Base-by-base conservation (phyloP, 2,888 invertebrate genomes). In the Linnaemya vulpina region DNA sequence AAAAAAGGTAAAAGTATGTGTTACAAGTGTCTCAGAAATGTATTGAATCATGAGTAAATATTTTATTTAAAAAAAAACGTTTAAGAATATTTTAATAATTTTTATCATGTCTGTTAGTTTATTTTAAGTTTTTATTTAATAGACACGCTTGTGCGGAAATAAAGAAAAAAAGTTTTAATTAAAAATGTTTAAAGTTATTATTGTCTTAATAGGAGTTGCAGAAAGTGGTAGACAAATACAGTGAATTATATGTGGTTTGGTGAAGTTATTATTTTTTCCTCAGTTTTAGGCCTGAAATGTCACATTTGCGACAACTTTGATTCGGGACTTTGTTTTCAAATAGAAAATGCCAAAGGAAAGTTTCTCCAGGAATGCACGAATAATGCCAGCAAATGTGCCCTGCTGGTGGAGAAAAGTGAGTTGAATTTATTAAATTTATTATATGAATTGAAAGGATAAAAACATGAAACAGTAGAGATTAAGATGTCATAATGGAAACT, bases 281-380 rank as follows among this genome's bases (percentile, higher is more conserved):
- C 10, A 80, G 80, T 58, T 49, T 73, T 73, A 38, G 30, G 46
- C 1, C 38, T 79, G 0, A 73, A 73, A 22, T 80, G 73, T 58
- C 58, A 80, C 20, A 20, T 49, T 49, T 80, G 80, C 20, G 38
- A 73, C 2, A 80, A 73, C 8, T 49, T 40, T 1, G 55, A 67
- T 20, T 22, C 46, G 10, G 58, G 58, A 4, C 30, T 10, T 3
- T 80, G 80, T 20, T 74, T 25, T 11, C 10, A 22, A n/a, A 10
- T 74, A 15, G 49, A 73, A 67, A 58, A 67, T 0, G 15, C 58
- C 5, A 17, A 60, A 3, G 58, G 20, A 5, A 60, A 25, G 4
- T 67, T 74, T 40, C 17, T 80, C 7, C 13, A 20, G 8, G 38
- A 65, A 13, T 80, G 80, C 40, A 20, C 0, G 13, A 22, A 11